phyloP scores from a whole-genome alignment of 2,113 vertebrate genomes.

The Phycodurus eques region DNA sequence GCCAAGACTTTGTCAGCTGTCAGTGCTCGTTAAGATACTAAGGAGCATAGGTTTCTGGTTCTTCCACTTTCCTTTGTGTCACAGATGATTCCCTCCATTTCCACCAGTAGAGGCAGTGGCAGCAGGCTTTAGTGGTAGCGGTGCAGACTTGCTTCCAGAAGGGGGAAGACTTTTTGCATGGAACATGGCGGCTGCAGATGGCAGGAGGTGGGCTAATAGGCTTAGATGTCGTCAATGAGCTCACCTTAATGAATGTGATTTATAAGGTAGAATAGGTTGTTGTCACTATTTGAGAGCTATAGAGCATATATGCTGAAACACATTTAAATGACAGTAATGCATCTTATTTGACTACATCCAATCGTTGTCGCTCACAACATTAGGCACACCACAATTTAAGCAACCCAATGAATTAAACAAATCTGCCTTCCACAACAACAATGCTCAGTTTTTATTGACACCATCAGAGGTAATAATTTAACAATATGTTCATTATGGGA shows the following conservation, averaged over 20 bases:
- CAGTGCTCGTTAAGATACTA: constrained; percentile 73
- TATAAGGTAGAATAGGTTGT: constrained; percentile 29
- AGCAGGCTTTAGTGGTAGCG: constrained; percentile 26
- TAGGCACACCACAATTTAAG: too few species aligned
- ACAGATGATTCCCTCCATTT: constrained; percentile 49
- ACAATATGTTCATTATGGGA: too few species aligned
- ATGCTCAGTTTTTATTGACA: too few species aligned
- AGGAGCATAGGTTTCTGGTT: constrained; percentile 64
- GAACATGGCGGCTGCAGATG: constrained; percentile 66
- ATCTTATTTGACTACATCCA: neutral
- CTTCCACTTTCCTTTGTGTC: constrained; percentile 64
- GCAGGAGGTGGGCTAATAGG: constrained; percentile 69
- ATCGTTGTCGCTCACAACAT: neutral
- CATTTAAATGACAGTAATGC: neutral
- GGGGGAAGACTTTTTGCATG: constrained; percentile 30
- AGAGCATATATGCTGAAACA: neutral
- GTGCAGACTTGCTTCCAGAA: constrained; percentile 19
- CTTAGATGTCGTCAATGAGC: constrained; percentile 70
- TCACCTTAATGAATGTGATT: constrained; percentile 68
- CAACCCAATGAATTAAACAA: constrained; percentile 53
- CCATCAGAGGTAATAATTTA: too few species aligned
- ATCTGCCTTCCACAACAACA: constrained; percentile 53
- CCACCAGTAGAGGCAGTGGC: constrained; percentile 22
- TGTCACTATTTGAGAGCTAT: constrained; percentile 12
- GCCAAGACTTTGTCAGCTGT: constrained; percentile 74